Conservation (phyloP, 2,113 vertebrate genomes). For the Mola mola region DNA sequence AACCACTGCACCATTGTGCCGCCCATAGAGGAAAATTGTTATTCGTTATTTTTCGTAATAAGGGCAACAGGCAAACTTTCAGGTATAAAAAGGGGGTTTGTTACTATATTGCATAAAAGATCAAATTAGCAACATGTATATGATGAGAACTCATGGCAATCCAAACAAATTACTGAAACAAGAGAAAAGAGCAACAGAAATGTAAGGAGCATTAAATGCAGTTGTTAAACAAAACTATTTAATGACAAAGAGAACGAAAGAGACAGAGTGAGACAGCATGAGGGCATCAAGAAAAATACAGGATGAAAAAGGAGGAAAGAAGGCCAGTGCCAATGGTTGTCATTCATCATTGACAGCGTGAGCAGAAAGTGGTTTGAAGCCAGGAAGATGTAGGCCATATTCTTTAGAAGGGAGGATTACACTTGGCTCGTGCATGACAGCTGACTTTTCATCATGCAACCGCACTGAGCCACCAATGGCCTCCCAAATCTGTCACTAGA, state of each 20-base stretch:
- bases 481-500: slow-evolving; percentile 76
- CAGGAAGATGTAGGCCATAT: slow-evolving; percentile 57
- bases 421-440: slow-evolving; percentile 71
- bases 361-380: slow-evolving; percentile 53
- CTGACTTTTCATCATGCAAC: slow-evolving; percentile 68
- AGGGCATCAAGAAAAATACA: slow-evolving; percentile 3
- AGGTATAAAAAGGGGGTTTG: background rate
- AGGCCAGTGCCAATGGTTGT: slow-evolving; percentile 19
- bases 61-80: slow-evolving; percentile 36
- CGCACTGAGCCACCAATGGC: slow-evolving; percentile 60
- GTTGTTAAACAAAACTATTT: background rate
- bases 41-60: slow-evolving; percentile 48
- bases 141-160: background rate
- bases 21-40: too few species aligned
- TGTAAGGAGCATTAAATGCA: too few species aligned
- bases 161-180: slow-evolving; percentile 1
- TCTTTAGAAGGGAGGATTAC: slow-evolving; percentile 66
- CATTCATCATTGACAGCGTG: slow-evolving; percentile 34
- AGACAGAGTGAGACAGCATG: slow-evolving; percentile 1
- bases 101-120: slow-evolving; percentile 5
- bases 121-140: slow-evolving; percentile 8
- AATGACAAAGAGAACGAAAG: background rate
- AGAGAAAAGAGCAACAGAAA: too few species aligned
- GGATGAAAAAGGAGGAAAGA: slow-evolving; percentile 31
- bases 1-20: too few species aligned